Evolutionary conservation across 1,140 invertebrate species (phyloP).

Genomic region (Metopolophium dirhodum): DNA sequence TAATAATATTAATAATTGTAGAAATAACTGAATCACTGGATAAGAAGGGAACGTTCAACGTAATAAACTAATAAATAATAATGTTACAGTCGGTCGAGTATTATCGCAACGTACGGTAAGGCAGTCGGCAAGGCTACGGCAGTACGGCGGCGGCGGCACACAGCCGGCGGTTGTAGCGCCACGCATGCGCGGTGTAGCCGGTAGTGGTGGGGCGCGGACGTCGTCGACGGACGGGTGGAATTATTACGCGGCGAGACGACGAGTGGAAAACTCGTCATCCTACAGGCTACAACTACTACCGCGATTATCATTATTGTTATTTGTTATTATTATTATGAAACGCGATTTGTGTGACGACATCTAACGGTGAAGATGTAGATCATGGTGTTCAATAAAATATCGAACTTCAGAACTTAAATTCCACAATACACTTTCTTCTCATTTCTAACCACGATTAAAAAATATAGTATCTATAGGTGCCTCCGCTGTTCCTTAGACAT

Average conservation of each 20-base stretch:
- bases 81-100: neutral
- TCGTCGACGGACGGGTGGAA: neutral
- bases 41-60: neutral
- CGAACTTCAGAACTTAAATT: too few relatives aligned
- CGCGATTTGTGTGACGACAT: neutral
- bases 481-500: too few relatives aligned
- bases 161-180: neutral
- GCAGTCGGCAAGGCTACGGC: neutral
- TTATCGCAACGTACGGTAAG: neutral
- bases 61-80: conserved; percentile 13
- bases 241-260: neutral
- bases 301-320: neutral
- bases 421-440: too few relatives aligned
- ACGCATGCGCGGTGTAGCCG: neutral
- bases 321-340: conserved; percentile 1
- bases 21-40: neutral
- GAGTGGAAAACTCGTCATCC: neutral
- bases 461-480: too few relatives aligned
- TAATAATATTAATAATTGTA: neutral
- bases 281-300: too few relatives aligned
- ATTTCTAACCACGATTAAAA: too few relatives aligned
- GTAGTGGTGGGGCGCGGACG: neutral
- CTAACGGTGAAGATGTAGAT: neutral
- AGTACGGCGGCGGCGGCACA: too few relatives aligned
- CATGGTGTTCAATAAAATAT: too few relatives aligned